Evolutionary conservation across 2,113 vertebrate genomes (phyloP).

Genomic region (Vireo altiloquus): DNA sequence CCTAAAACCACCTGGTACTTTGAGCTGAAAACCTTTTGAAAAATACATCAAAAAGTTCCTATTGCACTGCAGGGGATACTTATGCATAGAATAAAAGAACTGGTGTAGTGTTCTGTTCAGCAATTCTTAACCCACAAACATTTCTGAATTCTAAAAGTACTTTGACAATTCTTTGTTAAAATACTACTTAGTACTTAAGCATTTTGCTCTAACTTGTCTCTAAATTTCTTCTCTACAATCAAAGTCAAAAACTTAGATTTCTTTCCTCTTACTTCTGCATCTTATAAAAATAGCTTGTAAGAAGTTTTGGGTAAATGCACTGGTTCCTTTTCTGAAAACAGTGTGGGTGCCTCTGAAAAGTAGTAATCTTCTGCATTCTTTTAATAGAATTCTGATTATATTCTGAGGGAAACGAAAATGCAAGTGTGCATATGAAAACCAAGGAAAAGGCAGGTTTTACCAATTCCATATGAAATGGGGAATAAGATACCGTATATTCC

Average conservation of each 20-base stretch:
- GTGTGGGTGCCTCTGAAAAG: neutral
- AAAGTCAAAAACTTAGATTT: neutral
- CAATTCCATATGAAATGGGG: neutral
- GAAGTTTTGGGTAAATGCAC: neutral
- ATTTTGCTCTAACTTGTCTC: neutral
- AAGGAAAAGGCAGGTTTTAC: neutral
- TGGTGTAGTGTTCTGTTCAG: constrained; percentile 30
- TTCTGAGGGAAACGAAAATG: neutral
- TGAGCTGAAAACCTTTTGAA: constrained; percentile 63
- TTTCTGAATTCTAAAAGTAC: constrained; percentile 2
- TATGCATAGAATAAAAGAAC: constrained; percentile 31
- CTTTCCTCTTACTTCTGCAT: neutral
- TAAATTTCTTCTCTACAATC: no score
- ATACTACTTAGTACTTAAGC: neutral
- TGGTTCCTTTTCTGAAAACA: neutral
- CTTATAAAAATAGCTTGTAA: constrained; percentile 17
- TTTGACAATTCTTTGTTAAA: constrained; percentile 18
- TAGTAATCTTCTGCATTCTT: neutral
- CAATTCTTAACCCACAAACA: constrained; percentile 7
- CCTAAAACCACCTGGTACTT: constrained; percentile 37
- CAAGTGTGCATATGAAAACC: neutral
- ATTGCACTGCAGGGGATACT: neutral
- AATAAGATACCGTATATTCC: neutral
- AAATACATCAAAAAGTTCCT: constrained; percentile 62
- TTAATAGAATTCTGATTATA: neutral